A percentile compares a stretch with the other conserved stretches of the same genome.
phyloP scores from a whole-genome alignment of 2,888 invertebrate genomes.

The Mimas tiliae region DNA sequence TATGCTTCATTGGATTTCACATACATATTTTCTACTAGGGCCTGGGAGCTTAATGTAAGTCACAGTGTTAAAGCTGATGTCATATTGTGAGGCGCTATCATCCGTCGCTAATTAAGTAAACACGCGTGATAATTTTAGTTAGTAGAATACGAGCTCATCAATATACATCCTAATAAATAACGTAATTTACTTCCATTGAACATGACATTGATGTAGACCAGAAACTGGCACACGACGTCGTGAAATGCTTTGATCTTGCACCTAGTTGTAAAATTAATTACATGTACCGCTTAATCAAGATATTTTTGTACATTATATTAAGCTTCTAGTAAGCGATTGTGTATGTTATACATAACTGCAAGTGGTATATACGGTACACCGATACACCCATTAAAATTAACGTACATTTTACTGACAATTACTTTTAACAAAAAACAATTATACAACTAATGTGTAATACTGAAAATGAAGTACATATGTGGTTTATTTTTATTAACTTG shows the following conservation, averaged over 20 bases:
- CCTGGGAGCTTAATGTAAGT: neutral
- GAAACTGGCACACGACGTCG: slow-evolving; percentile 48
- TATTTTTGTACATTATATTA: slow-evolving; percentile 8
- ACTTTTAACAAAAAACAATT: neutral
- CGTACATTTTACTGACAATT: neutral
- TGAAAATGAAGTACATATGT: too few species aligned
- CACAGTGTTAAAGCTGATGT: neutral
- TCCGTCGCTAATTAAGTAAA: slow-evolving; percentile 34
- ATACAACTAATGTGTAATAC: too few species aligned
- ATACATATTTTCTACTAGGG: too few species aligned
- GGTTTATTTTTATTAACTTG: too few species aligned
- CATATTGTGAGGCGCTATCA: neutral
- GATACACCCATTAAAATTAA: neutral
- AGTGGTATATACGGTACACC: neutral
- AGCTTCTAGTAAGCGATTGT: neutral
- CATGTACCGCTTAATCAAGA: slow-evolving; percentile 32
- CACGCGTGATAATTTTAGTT: slow-evolving; percentile 39
- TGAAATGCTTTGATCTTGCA: slow-evolving; percentile 55
- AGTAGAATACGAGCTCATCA: slow-evolving; percentile 33
- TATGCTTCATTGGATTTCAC: too few species aligned
- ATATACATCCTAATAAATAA: slow-evolving; percentile 42
- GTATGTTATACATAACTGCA: too few species aligned
- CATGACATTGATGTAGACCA: slow-evolving; percentile 56
- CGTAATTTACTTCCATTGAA: slow-evolving; percentile 42
- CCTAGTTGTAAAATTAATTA: slow-evolving; percentile 38